Percentiles rank a stretch among this genome's conserved stretches.
These are phyloP conservation scores for Dendrocincla fuliginosa DNA, from an alignment of 2,797 vertebrate species.

Conservation along the genomic window DNA sequence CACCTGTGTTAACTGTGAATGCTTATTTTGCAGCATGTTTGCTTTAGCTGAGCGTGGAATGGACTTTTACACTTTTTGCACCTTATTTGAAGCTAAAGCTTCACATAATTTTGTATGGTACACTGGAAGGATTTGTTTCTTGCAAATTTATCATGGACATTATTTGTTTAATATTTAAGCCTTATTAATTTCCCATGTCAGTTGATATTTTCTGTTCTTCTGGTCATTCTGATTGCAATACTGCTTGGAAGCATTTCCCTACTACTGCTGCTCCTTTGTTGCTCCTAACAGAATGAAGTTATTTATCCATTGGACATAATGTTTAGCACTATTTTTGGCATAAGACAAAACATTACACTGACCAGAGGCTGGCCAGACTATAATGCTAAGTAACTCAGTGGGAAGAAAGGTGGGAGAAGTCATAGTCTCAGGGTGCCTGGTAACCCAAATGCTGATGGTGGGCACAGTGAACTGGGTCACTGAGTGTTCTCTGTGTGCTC, in stretches of 20 bases:
- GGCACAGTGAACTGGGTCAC: background rate
- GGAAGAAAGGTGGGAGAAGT: background rate
- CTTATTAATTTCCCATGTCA: background rate
- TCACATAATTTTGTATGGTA: background rate
- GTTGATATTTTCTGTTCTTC: background rate
- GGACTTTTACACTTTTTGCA: background rate
- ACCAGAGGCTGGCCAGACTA: background rate
- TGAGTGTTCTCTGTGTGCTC: background rate
- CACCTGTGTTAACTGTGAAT: background rate
- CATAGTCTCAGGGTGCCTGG: background rate
- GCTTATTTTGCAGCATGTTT: background rate
- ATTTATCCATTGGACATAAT: background rate
- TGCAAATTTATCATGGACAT: background rate
- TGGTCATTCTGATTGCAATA: background rate
- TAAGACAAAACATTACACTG: background rate
- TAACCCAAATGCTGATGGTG: background rate
- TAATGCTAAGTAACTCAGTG: background rate
- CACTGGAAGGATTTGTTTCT: background rate
- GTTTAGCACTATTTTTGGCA: background rate
- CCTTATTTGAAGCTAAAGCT: background rate
- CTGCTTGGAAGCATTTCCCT: background rate
- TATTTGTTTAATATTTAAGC: background rate
- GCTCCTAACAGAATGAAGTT: background rate
- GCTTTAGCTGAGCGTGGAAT: background rate
- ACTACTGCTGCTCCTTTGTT: background rate